Base-by-base conservation (phyloP, 2,113 vertebrate species). In the Protobothrops mucrosquamatus region DNA sequence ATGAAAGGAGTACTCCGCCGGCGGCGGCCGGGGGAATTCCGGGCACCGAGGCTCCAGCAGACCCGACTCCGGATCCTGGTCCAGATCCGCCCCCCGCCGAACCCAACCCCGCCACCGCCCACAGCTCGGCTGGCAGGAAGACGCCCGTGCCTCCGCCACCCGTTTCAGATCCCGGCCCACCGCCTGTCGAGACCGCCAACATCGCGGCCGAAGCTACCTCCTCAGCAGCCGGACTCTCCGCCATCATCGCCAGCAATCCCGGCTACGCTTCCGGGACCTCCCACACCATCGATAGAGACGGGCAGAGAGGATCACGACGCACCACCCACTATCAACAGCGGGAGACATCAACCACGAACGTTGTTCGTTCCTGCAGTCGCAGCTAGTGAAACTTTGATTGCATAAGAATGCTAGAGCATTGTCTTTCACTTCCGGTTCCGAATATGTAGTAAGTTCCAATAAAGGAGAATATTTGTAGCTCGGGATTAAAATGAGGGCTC, bases 1-100 rank as follows among this genome's bases (percentile, higher is more conserved):
- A 98, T 52, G 98, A 98, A 91, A 99, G 96, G 48, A 98, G 98
- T 90, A 98, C 98, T 51, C 98, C 98, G 43, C 97, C 98, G 59
- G 97, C 97, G 15, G 97, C 95, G 61, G 97, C 97, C 91, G 95
- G n/a, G 96, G 96, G 96, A 97, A 97, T 96, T 88, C 96, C 87
- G 23, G 98, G 22, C 95, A 97, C 98, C 18, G 95, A 97, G 92
- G 97, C 97, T 97, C 34, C 97, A 74, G 88, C 52, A 54, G 23
- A n/a, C 4, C 96, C 2, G 94, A 95, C 22, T 95, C 43, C 22
- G 8, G 46, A 24, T 11, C 34, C 15, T 43, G 92, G 24, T 97
- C 94, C 95, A 91, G 2, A 48, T 61, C 39, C 59, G 1, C 96
- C 3, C 96, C 95, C 95, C 91, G 1, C 88, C 43, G 92, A 89